These are phyloP conservation scores for Vespertilio murinus DNA, from an alignment of 2,797 vertebrate species.

Conservation along the genomic window DNA sequence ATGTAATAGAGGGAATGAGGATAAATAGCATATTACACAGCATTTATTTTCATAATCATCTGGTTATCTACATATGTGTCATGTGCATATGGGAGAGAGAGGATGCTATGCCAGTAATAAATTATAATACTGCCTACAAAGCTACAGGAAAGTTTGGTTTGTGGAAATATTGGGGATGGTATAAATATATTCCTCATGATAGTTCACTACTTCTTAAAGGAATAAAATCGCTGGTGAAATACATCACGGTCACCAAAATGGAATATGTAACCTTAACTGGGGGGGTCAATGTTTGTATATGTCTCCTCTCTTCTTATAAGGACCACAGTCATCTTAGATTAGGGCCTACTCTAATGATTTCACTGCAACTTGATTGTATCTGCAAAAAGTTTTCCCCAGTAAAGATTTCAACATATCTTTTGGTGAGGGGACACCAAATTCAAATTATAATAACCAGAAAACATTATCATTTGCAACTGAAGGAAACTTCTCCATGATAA, in stretches of 20 bases:
- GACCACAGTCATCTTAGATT: neutral
- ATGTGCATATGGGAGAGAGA: accelerated
- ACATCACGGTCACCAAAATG: accelerated
- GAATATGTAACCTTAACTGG: neutral
- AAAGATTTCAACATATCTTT: neutral
- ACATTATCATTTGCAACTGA: neutral
- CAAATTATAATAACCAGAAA: neutral
- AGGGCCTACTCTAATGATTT: neutral
- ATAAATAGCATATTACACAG: neutral
- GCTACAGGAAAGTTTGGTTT: neutral
- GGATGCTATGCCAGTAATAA: accelerated
- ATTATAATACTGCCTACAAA: accelerated
- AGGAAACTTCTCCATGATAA: neutral
- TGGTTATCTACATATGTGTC: accelerated
- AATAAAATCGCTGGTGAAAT: accelerated
- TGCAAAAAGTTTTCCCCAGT: neutral
- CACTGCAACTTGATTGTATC: neutral
- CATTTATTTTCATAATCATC: neutral
- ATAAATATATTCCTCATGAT: accelerated
- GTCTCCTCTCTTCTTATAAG: neutral
- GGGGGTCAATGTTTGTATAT: accelerated
- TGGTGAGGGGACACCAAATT: neutral
- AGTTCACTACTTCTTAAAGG: neutral
- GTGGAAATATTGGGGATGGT: accelerated
- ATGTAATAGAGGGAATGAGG: neutral